Percentiles rank a stretch among this genome's conserved stretches.
Conservation (phyloP, 2,888 invertebrate genomes). For the Apamea epomidion region DNA sequence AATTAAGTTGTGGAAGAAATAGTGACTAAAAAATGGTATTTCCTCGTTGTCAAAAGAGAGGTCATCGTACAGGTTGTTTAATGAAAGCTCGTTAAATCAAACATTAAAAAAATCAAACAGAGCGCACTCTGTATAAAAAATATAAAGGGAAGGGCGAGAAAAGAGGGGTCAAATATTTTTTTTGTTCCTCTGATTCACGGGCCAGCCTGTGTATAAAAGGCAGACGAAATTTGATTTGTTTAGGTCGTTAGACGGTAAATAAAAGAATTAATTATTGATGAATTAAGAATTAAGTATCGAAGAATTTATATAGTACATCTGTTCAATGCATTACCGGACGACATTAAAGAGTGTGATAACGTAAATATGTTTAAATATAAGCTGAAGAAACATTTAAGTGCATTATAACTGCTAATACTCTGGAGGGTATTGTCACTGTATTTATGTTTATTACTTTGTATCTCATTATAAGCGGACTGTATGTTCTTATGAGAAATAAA, state of each 20-base stretch:
- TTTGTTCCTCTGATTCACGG: not conserved
- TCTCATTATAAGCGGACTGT: no score
- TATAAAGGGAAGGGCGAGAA: not conserved
- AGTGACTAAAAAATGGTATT: not conserved
- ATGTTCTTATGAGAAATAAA: no score
- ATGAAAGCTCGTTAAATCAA: not conserved
- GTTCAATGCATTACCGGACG: no score
- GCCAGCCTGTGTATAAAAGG: not conserved
- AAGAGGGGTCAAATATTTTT: not conserved
- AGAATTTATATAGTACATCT: no score
- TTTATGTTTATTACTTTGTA: no score
- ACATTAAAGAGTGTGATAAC: no score
- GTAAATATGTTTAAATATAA: no score
- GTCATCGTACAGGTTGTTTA: not conserved
- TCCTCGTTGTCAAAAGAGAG: constrained; percentile 1
- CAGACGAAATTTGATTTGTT: not conserved
- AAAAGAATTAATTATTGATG: no score
- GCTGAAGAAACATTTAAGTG: no score
- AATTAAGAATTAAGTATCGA: no score
- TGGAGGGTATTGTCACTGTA: no score
- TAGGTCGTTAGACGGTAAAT: not conserved
- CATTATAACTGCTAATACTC: no score
- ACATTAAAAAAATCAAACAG: not conserved
- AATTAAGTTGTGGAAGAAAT: not conserved
- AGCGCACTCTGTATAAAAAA: not conserved